Percentiles rank a stretch among this genome's conserved stretches.
phyloP scores from a whole-genome alignment of 2,113 vertebrate genomes.

The Phaethornis superciliosus region DNA sequence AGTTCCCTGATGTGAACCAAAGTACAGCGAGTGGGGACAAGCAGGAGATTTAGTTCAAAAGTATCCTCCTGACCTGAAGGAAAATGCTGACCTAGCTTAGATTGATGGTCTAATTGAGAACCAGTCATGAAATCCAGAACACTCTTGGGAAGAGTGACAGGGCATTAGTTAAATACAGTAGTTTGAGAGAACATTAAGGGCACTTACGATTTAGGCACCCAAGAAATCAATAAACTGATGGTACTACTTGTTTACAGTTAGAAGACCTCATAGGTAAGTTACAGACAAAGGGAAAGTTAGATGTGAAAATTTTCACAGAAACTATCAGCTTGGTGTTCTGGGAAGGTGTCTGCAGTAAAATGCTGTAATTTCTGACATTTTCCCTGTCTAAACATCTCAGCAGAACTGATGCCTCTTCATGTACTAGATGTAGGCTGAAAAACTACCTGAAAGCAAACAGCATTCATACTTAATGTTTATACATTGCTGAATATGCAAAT shows the following conservation, averaged over 20 bases:
- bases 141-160: background rate
- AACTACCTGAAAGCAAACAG: background rate
- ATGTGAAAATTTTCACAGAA: background rate
- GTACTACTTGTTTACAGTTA: background rate
- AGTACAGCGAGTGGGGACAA: background rate
- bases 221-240: background rate
- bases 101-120: background rate
- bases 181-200: background rate
- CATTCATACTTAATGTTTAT: background rate
- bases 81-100: background rate
- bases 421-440: background rate
- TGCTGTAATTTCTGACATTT: background rate
- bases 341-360: background rate
- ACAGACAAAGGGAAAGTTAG: background rate
- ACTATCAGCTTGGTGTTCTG: background rate
- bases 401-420: background rate
- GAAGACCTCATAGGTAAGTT: background rate
- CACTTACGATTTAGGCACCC: background rate
- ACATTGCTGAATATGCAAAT: background rate
- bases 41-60: background rate
- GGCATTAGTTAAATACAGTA: background rate
- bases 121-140: background rate
- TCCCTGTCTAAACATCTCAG: background rate
- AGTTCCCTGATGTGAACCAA: background rate
- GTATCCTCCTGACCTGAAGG: background rate